Conservation (phyloP, 2,113 vertebrate genomes). For the Danionella cerebrum region DNA sequence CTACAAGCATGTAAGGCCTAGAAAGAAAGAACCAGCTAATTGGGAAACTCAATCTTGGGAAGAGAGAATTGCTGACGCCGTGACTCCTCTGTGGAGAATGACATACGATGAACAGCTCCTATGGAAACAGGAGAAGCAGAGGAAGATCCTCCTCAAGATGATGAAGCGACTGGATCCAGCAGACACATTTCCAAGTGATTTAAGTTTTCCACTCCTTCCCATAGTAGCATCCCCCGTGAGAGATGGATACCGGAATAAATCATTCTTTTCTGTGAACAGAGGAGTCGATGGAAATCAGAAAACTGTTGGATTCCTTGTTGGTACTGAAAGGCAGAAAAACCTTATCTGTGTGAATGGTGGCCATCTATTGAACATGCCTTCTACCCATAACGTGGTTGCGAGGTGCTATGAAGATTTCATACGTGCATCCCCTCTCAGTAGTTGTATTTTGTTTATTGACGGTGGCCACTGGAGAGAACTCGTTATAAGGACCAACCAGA, state of each 20-base stretch:
- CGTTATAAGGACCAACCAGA: constrained; percentile 62
- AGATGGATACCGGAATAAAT: constrained; percentile 78
- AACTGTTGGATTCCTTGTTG: constrained; percentile 74
- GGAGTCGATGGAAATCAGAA: constrained; percentile 77
- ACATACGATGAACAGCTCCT: constrained; percentile 75
- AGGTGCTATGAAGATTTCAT: constrained; percentile 76
- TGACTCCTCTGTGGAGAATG: constrained; percentile 76
- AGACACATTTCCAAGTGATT: not conserved
- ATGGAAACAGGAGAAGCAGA: constrained; percentile 70
- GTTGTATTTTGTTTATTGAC: constrained; percentile 70
- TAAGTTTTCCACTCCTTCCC: constrained; percentile 60
- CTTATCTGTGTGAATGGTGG: constrained; percentile 68
- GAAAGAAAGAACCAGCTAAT: not conserved
- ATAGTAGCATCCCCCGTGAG: constrained; percentile 67
- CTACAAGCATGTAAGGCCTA: not conserved
- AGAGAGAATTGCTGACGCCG: constrained; percentile 61
- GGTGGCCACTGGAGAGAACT: constrained; percentile 80
- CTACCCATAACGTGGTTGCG: constrained; percentile 73
- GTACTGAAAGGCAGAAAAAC: constrained; percentile 62
- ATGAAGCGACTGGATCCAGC: constrained; percentile 43
- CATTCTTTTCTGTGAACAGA: constrained; percentile 76
- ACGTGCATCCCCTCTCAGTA: constrained; percentile 56
- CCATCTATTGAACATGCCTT: constrained; percentile 68
- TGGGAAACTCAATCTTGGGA: constrained; percentile 50
- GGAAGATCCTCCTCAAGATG: constrained; percentile 59